These are phyloP conservation scores for Pyrocephalus nanus DNA, from an alignment of 2,797 vertebrate species.

Conservation along the genomic window DNA sequence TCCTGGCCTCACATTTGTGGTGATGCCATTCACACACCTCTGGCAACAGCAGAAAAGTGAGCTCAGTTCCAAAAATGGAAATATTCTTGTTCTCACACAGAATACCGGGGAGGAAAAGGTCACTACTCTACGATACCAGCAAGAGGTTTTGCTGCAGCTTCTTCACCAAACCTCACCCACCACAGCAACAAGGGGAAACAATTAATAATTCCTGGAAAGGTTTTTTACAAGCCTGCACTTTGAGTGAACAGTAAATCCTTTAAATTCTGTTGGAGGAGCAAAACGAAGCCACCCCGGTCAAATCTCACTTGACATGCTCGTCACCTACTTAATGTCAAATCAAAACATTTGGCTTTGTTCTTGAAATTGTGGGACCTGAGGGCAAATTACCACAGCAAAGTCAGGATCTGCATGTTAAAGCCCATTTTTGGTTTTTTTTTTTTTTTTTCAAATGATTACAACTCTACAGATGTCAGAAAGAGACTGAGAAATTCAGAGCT, in stretches of 20 bases:
- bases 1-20: not conserved
- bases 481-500: not conserved
- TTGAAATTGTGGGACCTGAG: not conserved
- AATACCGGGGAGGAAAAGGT: not conserved
- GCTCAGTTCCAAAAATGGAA: not conserved
- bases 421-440: not conserved
- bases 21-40: not conserved
- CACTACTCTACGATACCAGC: not conserved
- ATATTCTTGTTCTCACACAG: not conserved
- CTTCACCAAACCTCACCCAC: not conserved
- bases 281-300: not conserved
- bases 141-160: accelerated
- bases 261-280: not conserved
- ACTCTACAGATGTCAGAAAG: not conserved
- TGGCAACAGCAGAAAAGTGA: not conserved
- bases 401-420: not conserved
- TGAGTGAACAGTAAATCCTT: not conserved
- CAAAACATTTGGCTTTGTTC: not conserved
- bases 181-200: not conserved
- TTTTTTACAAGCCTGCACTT: not conserved
- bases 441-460: not conserved
- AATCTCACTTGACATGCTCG: not conserved
- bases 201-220: not conserved
- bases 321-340: not conserved
- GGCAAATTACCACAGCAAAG: not conserved